Base-by-base conservation (phyloP, 2,797 vertebrate genomes). In the Pipistrellus pygmaeus region DNA sequence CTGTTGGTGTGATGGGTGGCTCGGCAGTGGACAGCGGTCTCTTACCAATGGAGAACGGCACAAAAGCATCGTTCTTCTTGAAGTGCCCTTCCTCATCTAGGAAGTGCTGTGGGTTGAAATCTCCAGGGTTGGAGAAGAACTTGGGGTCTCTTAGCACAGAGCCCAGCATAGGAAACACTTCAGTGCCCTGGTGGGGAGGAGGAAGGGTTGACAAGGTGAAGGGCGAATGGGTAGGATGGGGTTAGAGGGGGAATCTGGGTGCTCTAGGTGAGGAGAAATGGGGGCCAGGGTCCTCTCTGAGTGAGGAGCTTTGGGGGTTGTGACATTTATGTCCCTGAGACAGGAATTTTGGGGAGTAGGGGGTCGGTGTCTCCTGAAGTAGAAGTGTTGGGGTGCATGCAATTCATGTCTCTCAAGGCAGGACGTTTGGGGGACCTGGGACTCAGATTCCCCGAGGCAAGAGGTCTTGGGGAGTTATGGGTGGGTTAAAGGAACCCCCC, bases 41-140 rank as follows among this genome's bases (percentile, higher is more conserved):
- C 88, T 96, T 92, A 98, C 98, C 98, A 0, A 97, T 81, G 76
- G 98, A 98, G 88, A 98, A 98, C 9, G 97, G 97, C 85, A 98
- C 78, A 53, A 98, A 98, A 30, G 96, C 97, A 23, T 98, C 97
- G 27, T 25, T 98, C 94, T 97, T 98, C 97, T 97, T 98, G 85
- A 98, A 98, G 53, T 44, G 44, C 8, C 98, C 98, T 0, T 97
- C 83, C 18, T 97, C 97, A 81, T 98, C 97, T 91, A 98, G 94
- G 85, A 98, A 98, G 95, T 98, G 98, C 25, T 97, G 93, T 9
- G 98, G 98, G 85, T 98, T 95, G 95, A 98, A 98, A 6, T 93
- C 85, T 2, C 30, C 1, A 13, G 98, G 98, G 2, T 95, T 97
- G 84, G 97, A 95, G 97, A 98, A 98, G 44, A 97, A 96, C 69